A percentile compares a stretch with the other conserved stretches of the same genome.
phyloP scores from a whole-genome alignment of 2,888 invertebrate genomes.

The Plagiodera versicolora region DNA sequence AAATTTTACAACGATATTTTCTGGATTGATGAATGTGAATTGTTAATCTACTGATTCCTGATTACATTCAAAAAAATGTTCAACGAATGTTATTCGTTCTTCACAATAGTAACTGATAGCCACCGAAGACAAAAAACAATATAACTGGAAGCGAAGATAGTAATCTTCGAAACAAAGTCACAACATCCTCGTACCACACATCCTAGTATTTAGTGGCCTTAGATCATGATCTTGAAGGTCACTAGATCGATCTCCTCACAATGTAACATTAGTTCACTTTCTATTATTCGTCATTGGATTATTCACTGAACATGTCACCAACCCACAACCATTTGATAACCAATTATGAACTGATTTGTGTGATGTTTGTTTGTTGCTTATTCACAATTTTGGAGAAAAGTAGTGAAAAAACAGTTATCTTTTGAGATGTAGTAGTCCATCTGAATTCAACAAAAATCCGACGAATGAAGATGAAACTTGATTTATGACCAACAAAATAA shows the following conservation, averaged over 20 bases:
- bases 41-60: no score
- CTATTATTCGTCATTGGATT: conserved; percentile 1
- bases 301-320: not conserved
- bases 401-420: not conserved
- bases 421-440: not conserved
- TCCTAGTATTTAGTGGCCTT: conserved; percentile 30
- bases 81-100: no score
- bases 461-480: not conserved
- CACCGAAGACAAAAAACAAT: not conserved
- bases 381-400: not conserved
- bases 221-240: conserved; percentile 26
- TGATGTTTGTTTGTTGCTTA: not conserved
- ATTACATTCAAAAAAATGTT: no score
- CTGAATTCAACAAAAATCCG: not conserved
- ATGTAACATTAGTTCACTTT: conserved; percentile 10
- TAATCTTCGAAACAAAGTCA: not conserved
- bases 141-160: not conserved
- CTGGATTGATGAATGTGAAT: no score
- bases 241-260: conserved; percentile 14
- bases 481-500: no score
- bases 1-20: no score
- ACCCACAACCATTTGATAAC: no score
- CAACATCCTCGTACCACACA: conserved; percentile 28
- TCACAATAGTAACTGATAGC: not conserved
- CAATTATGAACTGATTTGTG: no score